A percentile compares a stretch with the other conserved stretches of the same genome.
Evolutionary conservation across 37 sponge, comb jelly and placozoan genomes (phyloP).

Genomic region (Amphimedon queenslandica): DNA sequence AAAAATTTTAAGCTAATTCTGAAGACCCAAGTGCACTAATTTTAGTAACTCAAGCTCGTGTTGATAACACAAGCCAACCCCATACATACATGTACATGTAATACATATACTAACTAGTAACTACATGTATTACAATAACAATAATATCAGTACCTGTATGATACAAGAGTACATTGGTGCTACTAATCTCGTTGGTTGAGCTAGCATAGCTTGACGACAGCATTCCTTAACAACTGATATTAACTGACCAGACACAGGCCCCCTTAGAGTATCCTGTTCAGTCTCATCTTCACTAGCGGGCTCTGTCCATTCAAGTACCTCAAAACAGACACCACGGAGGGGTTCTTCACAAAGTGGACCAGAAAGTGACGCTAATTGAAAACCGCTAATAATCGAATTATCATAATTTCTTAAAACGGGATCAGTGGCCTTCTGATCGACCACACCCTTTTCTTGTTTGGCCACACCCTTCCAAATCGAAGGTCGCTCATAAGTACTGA

Average conservation of each 20-base stretch:
- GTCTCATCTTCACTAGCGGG: neutral
- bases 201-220: conserved; percentile 79
- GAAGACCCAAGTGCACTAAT: too few species aligned
- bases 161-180: conserved; percentile 89
- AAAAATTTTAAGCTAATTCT: too few species aligned
- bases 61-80: too few species aligned
- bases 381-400: conserved; percentile 82
- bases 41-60: too few species aligned
- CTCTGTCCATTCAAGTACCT: conserved; percentile 61
- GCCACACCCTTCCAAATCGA: conserved; percentile 60
- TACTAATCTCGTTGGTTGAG: conserved; percentile 87
- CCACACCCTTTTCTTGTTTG: neutral
- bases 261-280: conserved; percentile 2
- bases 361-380: conserved; percentile 87
- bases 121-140: neutral
- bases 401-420: conserved; percentile 53
- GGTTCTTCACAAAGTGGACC: conserved; percentile 99
- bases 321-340: conserved; percentile 78
- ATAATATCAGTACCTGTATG: conserved; percentile 35
- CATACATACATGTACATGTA: too few species aligned
- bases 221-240: conserved; percentile 91
- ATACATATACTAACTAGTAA: too few species aligned
- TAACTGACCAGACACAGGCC: conserved; percentile 88
- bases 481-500: conserved; percentile 40
- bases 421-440: neutral